Evolutionary conservation across 2,888 invertebrate species (phyloP), one percentile per base, ranked within the genome.

Genomic region (Agriotes lineatus): DNA sequence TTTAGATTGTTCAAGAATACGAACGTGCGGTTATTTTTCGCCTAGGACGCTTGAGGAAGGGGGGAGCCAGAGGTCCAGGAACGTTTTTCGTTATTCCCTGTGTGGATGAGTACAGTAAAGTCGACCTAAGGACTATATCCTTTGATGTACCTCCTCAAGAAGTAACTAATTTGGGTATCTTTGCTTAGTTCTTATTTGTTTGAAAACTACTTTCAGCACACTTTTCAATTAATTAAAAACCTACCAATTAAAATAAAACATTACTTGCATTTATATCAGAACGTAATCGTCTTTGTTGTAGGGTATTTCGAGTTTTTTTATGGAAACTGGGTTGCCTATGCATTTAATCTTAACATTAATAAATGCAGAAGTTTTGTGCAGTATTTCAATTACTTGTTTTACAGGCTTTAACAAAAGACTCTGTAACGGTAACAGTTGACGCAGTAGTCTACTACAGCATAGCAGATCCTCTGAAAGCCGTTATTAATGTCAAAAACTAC

Each of bases 141-240:
- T 98, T 97, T 81, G 96, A 97, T 85, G 96, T 98, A 0, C 96
- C 97, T 45, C 96, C 97, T 0, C 97, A 98, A 87, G 97, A 97
- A 88, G 96, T 97, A 83, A 81, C 72, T n/a, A n/a, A n/a, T n/a
- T n/a, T n/a, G n/a, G n/a, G n/a, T n/a, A n/a, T n/a, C n/a, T n/a
- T n/a, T n/a, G n/a, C n/a, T n/a, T n/a, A n/a, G n/a, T n/a, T n/a
- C n/a, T n/a, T n/a, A n/a, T n/a, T n/a, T n/a, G n/a, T n/a, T n/a
- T n/a, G n/a, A n/a, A n/a, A n/a, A n/a, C n/a, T n/a, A n/a, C n/a
- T n/a, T n/a, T n/a, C n/a, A n/a, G n/a, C n/a, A n/a, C n/a, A n/a
- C n/a, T n/a, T n/a, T n/a, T n/a, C n/a, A n/a, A n/a, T n/a, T n/a
- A n/a, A n/a, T n/a, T n/a, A n/a, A n/a, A n/a, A n/a, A n/a, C n/a